Conservation (phyloP, 2,888 invertebrate genomes). For the Trichogramma dendrolimi region DNA sequence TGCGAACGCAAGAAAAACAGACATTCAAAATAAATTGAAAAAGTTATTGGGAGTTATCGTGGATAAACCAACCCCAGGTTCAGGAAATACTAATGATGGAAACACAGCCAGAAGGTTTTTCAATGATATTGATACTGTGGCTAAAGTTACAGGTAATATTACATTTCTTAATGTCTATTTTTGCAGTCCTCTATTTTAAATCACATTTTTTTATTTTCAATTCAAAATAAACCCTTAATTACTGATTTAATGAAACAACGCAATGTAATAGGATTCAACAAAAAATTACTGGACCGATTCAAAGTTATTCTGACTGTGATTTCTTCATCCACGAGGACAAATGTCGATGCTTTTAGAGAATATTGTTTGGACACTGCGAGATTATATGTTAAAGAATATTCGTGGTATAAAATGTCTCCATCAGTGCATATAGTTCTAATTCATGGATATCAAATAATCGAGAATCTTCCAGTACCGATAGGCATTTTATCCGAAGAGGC, state of each 20-base stretch:
- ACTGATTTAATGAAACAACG: too few relatives aligned
- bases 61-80: background rate
- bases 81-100: conserved; percentile 5
- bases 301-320: background rate
- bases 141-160: conserved; percentile 3
- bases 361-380: background rate
- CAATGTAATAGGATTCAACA: background rate
- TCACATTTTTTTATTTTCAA: too few relatives aligned
- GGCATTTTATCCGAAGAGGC: too few relatives aligned
- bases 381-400: background rate
- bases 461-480: too few relatives aligned
- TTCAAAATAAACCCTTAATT: too few relatives aligned
- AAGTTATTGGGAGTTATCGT: background rate
- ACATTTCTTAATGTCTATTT: background rate
- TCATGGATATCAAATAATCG: background rate
- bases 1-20: background rate
- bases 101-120: conserved; percentile 10
- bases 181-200: too few relatives aligned
- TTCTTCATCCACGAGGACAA: background rate
- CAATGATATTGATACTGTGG: conserved; percentile 3
- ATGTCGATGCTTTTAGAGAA: background rate
- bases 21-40: conserved; percentile 1
- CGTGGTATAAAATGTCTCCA: conserved; percentile 8
- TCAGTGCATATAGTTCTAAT: conserved; percentile 6
- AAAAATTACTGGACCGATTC: background rate